Evolutionary conservation across 2,797 vertebrate species (phyloP), one percentile per base, ranked within the genome.

Genomic region (Dendrocincla tyrannina): DNA sequence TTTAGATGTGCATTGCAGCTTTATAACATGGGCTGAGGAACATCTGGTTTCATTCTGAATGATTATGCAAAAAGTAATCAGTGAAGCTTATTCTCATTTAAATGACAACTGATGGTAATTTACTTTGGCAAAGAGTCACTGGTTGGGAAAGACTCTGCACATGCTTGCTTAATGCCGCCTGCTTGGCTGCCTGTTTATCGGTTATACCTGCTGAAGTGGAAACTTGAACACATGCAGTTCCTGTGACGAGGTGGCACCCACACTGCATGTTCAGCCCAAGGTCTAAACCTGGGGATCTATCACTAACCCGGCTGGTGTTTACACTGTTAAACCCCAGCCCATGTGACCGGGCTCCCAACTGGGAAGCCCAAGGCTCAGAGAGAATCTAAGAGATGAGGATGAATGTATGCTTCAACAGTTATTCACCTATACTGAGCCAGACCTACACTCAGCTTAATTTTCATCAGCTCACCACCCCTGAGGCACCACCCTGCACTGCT

Each of bases 21-120:
- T 95, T 93, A 46, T 63, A 90, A 35, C 20, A 18, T 0, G 11
- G 59, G 5, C 46, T 16, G 33, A 70, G 30, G 37, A 95, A 92
- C 88, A 94, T 74, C 77, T 95, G 93, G 23, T 80, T 96, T 94
- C 60, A 70, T 89, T 94, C 59, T 63, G 75, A 93, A 81, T 72
- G 41, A 91, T 76, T 91, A 94, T 53, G 70, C 60, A 70, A 85
- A 89, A 89, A 91, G 42, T 56, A 90, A 93, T 77, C 85, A 83
- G 77, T 17, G 63, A 91, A 82, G 79, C 74, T 86, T 73, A 85
- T 47, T 86, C 33, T 42, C 27, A 84, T 56, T 85, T 87, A 91
- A 96, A 92, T 53, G 82, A 85, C 76, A 82, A 80, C 46, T 42
- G 84, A 81, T 30, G 35, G 49, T 74, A 91, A 93, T 91, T 94